Evolutionary conservation across 1,140 invertebrate species (phyloP), one percentile per base, ranked within the genome.

Genomic region (Melitaea cinxia): DNA sequence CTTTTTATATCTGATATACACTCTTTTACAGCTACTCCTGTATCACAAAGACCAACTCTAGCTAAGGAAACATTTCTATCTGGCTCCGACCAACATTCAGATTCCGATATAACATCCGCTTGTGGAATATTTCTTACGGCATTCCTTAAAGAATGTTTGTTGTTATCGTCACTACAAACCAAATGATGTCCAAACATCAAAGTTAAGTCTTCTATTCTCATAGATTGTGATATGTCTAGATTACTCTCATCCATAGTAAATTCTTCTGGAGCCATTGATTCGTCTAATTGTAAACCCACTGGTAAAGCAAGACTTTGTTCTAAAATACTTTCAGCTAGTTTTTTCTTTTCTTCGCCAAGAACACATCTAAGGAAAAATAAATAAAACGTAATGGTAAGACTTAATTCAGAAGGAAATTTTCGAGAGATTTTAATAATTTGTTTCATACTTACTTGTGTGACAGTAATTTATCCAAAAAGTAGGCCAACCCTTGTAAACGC

Each of bases 41-140:
- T 84, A 47, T 86, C 92, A 54, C 89, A 92, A 3, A 96, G 83
- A 1, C 96, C 95, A 39, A 96, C 96, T 63, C 96, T 92, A 0
- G 94, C 95, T 59, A 95, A 82, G 0, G 96, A 97, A 0, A 97
- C 95, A 58, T 93, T 94, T 61, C 95, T 92, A 75, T 97, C 96
- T 0, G 96, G 96, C 79, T 97, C 96, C 0, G 96, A 96, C 94
- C 96, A 97, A 15, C 95, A 94, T 75, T 97, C 96, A 0, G 95
- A 95, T 78, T 97, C 95, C 0, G 95, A 95, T 24, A 93, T 91
- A 19, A 81, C 54, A 84, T 94, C 85, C 63, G 92, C 83, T 54
- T 82, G 77, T 26, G 82, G 77, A 53, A 84, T 76, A 62, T 77
- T 68, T 61, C 72, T 64, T 2, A 70, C 17, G n/a, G 75, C 37